Percentiles rank a stretch among this genome's conserved stretches.
Evolutionary conservation across 2,888 invertebrate genomes (phyloP).

Genomic region (Trissoscelio sp.): DNA sequence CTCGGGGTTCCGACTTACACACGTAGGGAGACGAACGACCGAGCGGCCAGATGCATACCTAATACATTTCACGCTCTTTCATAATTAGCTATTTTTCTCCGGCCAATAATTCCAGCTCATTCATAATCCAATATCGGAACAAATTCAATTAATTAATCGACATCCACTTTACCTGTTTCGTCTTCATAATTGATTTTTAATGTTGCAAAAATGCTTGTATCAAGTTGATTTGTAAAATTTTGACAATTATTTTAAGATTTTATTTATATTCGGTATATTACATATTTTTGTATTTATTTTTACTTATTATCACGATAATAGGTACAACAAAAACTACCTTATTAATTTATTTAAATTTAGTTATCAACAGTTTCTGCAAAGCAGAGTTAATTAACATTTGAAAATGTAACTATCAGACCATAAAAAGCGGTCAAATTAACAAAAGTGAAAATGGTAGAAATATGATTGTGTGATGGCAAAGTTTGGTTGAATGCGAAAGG

Average conservation of each 20-base stretch:
- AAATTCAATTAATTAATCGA: slow-evolving; percentile 21
- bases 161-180: not conserved
- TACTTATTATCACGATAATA: too few species aligned
- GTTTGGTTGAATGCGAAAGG: slow-evolving; percentile 66
- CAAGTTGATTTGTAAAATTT: too few species aligned
- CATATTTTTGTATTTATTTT: too few species aligned
- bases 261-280: too few species aligned
- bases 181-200: not conserved
- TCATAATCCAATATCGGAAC: slow-evolving; percentile 18
- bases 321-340: too few species aligned
- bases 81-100: slow-evolving; percentile 57
- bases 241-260: too few species aligned
- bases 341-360: too few species aligned
- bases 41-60: slow-evolving; percentile 54
- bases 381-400: too few species aligned
- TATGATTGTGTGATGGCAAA: slow-evolving; percentile 24
- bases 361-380: too few species aligned
- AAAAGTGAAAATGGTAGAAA: slow-evolving; percentile 54
- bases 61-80: slow-evolving; percentile 59
- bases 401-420: not conserved
- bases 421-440: slow-evolving; percentile 23
- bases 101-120: slow-evolving; percentile 15
- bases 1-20: slow-evolving; percentile 69
- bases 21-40: slow-evolving; percentile 45
- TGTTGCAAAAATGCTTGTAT: too few species aligned